These are phyloP conservation scores for Pyrgilauda ruficollis DNA, from an alignment of 2,113 vertebrate species.

Conservation along the genomic window DNA sequence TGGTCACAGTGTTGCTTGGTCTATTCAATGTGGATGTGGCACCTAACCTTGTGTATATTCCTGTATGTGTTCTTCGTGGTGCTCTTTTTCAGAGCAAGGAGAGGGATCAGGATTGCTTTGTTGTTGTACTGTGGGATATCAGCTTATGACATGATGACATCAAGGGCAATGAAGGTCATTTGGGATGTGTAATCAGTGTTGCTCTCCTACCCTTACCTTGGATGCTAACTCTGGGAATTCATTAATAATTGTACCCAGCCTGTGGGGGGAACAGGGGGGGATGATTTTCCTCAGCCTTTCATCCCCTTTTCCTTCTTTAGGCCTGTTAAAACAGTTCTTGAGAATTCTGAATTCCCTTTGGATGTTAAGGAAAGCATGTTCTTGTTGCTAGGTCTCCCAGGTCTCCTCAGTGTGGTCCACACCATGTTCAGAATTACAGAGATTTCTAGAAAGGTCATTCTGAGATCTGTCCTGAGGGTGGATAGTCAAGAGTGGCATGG, in stretches of 20 bases:
- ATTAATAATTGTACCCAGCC: background rate
- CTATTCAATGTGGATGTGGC: background rate
- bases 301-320: background rate
- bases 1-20: background rate
- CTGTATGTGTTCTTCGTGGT: background rate
- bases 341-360: background rate
- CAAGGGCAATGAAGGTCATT: background rate
- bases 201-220: background rate
- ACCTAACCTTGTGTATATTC: background rate
- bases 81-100: background rate
- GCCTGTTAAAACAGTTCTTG: background rate
- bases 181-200: background rate
- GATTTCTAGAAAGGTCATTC: no score
- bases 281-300: background rate
- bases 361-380: no score
- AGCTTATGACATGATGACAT: background rate
- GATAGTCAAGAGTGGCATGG: no score
- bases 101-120: background rate
- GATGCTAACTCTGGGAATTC: background rate
- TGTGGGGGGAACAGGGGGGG: background rate
- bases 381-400: no score
- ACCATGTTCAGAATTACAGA: no score
- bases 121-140: background rate
- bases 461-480: no score
- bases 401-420: no score